These are phyloP conservation scores for Scatophagus argus DNA, from an alignment of 2,113 vertebrate species.

Conservation along the genomic window DNA sequence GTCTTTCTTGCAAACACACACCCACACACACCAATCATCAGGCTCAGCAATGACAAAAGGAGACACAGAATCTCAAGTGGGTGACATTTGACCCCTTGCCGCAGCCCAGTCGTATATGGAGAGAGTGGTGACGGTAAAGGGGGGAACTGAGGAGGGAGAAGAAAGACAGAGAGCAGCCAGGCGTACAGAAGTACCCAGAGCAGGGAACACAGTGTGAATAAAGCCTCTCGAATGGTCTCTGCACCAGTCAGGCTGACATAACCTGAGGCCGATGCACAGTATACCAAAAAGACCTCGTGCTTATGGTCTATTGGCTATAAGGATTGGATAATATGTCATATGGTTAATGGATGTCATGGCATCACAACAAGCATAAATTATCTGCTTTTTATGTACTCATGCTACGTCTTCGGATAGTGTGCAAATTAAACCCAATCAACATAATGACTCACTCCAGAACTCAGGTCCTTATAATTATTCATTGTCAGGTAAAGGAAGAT, in stretches of 20 bases:
- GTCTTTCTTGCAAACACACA: not conserved
- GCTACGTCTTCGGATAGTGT: slow-evolving; percentile 14
- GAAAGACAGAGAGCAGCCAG: slow-evolving; percentile 53
- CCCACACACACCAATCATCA: slow-evolving; percentile 43
- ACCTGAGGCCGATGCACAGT: slow-evolving; percentile 36
- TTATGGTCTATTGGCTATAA: slow-evolving; percentile 30
- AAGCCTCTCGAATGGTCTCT: slow-evolving; percentile 43
- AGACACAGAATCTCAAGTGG: slow-evolving; percentile 64
- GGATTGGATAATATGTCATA: slow-evolving; percentile 23
- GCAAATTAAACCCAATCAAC: slow-evolving; percentile 13
- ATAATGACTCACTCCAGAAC: slow-evolving; percentile 29
- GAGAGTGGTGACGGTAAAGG: slow-evolving; percentile 24
- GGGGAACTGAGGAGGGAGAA: slow-evolving; percentile 9
- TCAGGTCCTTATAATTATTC: not conserved
- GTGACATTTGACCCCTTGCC: slow-evolving; percentile 71
- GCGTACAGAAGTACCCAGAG: slow-evolving; percentile 55
- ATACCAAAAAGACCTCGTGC: slow-evolving; percentile 1
- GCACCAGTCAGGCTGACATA: slow-evolving; percentile 49
- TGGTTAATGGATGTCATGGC: slow-evolving; percentile 27
- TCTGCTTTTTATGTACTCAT: slow-evolving; percentile 5
- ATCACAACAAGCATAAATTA: slow-evolving; percentile 14
- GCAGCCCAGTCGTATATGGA: slow-evolving; percentile 47
- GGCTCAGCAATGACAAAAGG: slow-evolving; percentile 69
- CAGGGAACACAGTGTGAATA: slow-evolving; percentile 52
- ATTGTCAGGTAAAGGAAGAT: not conserved